phyloP scores from a whole-genome alignment of 1,140 invertebrate genomes.

The Drosophila littoralis region DNA sequence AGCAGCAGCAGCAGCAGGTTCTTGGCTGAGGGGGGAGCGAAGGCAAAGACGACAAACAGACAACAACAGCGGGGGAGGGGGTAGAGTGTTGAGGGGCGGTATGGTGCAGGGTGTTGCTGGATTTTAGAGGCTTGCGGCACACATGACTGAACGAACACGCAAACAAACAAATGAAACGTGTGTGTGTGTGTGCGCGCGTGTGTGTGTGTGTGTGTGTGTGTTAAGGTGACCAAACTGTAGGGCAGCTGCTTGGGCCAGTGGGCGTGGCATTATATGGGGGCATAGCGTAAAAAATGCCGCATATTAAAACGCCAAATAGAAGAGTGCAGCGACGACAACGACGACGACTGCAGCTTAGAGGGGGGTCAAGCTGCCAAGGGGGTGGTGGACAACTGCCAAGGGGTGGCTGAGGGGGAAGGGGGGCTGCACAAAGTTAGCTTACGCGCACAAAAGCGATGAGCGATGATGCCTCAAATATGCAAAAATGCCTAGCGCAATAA shows the following conservation, averaged over 20 bases:
- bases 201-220: slow-evolving; percentile 13
- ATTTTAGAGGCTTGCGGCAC: slow-evolving; percentile 51
- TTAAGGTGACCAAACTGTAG: slow-evolving; percentile 71
- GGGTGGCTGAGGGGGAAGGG: slow-evolving; percentile 25
- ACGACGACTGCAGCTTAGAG: slow-evolving; percentile 68
- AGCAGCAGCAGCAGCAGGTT: background rate
- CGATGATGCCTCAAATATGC: slow-evolving; percentile 83
- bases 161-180: slow-evolving; percentile 76
- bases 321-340: slow-evolving; percentile 63
- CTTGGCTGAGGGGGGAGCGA: background rate
- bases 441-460: slow-evolving; percentile 81
- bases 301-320: slow-evolving; percentile 82
- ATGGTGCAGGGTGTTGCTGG: slow-evolving; percentile 31
- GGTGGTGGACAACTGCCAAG: background rate
- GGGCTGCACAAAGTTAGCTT: slow-evolving; percentile 68
- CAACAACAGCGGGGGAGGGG: slow-evolving; percentile 41
- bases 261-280: background rate
- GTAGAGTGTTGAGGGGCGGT: background rate
- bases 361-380: background rate
- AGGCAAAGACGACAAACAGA: slow-evolving; percentile 67
- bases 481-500: slow-evolving; percentile 82
- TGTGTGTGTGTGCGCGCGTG: background rate
- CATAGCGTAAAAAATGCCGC: slow-evolving; percentile 60
- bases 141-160: slow-evolving; percentile 76
- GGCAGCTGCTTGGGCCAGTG: slow-evolving; percentile 22